phyloP scores from a whole-genome alignment of 2,797 vertebrate genomes.

The Anolis apletophallus region DNA sequence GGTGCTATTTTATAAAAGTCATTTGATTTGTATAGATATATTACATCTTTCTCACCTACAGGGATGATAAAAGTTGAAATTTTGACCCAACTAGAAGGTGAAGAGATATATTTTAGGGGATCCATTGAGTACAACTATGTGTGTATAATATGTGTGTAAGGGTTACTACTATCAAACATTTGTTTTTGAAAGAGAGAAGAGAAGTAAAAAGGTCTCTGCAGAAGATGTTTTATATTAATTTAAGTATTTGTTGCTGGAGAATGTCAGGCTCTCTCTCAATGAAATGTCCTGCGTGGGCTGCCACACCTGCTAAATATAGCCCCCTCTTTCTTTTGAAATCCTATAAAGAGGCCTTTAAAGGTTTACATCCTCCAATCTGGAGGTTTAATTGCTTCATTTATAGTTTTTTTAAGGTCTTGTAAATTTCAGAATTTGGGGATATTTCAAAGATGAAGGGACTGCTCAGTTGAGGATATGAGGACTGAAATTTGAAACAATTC shows the following conservation, averaged over 20 bases:
- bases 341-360: slow-evolving; percentile 80
- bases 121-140: neutral
- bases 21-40: slow-evolving; percentile 68
- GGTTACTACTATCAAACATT: slow-evolving; percentile 66
- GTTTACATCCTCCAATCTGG: slow-evolving; percentile 81
- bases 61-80: slow-evolving; percentile 42
- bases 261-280: slow-evolving; percentile 77
- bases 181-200: slow-evolving; percentile 52
- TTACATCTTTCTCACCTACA: slow-evolving; percentile 66
- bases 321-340: slow-evolving; percentile 81
- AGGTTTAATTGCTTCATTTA: slow-evolving; percentile 83
- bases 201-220: slow-evolving; percentile 71
- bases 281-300: slow-evolving; percentile 76
- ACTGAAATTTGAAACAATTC: slow-evolving; percentile 51
- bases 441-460: slow-evolving; percentile 76
- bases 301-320: slow-evolving; percentile 86
- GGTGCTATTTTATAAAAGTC: slow-evolving; percentile 59
- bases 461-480: slow-evolving; percentile 63
- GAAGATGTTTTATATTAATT: slow-evolving; percentile 85
- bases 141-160: slow-evolving; percentile 24
- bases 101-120: neutral
- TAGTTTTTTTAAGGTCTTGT: slow-evolving; percentile 76
- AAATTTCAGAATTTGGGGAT: slow-evolving; percentile 75
- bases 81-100: neutral
- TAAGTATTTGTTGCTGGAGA: slow-evolving; percentile 81